Evolutionary conservation across 2,888 invertebrate species (phyloP), one percentile per base, ranked within the genome.

Genomic region (Itoplectis maculator): DNA sequence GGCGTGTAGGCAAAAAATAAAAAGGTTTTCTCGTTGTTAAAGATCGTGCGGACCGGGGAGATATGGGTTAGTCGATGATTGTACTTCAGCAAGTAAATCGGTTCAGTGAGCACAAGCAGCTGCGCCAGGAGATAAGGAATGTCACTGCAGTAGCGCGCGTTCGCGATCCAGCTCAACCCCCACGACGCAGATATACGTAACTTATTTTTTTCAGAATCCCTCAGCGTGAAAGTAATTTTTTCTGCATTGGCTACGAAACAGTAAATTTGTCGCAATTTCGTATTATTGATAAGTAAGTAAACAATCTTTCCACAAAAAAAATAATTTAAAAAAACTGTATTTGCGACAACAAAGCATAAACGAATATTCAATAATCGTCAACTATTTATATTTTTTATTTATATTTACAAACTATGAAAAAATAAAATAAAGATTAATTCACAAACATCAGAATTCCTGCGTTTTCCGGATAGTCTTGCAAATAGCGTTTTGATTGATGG

Each of bases 81-180:
- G 87, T 88, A 87, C 86, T 89, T 88, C 86, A 87, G 85, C 86
- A 84, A 86, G 87, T 85, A 88, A 88, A 88, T 88, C 88, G 88
- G 88, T 87, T 88, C 89, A 86, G 81, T 87, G 90, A 88, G 66
- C 85, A 86, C 86, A 73, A 75, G 85, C 89, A 90, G 87, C 90
- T 90, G 90, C 87, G 85, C 83, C 84, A 76, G 54, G 85, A 86
- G 90, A 90, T 90, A 90, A 90, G 90, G 78, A 80, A 78, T 66
- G 56, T 83, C 82, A 82, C 81, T 77, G 74, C 29, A 80, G 82
- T 72, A 78, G 70, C 78, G 70, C 78, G 72, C 61, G 80, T 76
- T 74, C 15, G 20, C 66, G 54, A 66, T 54, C 40, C 51, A 63
- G 54, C 69, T 69, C 49, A 82, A 56, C 42, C 72, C 70, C 15